These are phyloP conservation scores for Myotis daubentonii DNA, from an alignment of 2,797 vertebrate species.

Conservation along the genomic window DNA sequence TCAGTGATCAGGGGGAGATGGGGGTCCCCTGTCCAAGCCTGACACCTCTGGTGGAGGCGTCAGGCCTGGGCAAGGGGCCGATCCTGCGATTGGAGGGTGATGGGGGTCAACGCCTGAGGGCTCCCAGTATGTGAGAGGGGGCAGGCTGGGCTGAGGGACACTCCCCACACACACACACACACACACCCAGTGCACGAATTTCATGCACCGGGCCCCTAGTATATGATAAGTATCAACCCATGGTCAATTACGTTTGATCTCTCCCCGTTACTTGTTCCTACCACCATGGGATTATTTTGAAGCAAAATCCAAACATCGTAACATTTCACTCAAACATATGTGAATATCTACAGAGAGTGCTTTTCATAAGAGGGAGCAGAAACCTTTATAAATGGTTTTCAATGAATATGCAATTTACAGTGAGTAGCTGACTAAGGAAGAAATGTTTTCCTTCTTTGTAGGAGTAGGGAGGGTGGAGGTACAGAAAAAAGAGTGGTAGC, in stretches of 20 bases:
- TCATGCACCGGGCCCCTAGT: too few species aligned
- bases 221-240: neutral
- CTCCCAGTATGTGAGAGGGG: too few species aligned
- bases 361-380: constrained; percentile 3
- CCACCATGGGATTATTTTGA: neutral
- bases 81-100: too few species aligned
- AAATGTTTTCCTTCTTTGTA: constrained; percentile 13
- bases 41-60: too few species aligned
- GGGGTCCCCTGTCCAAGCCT: too few species aligned
- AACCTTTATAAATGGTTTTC: constrained; percentile 26
- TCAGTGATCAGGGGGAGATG: too few species aligned
- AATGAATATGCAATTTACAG: neutral
- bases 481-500: neutral
- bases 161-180: too few species aligned
- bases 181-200: too few species aligned
- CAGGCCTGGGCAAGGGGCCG: too few species aligned
- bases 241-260: neutral
- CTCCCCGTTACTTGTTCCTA: neutral
- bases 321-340: neutral
- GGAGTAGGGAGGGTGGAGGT: neutral
- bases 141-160: too few species aligned
- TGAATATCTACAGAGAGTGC: neutral
- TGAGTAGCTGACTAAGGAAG: neutral
- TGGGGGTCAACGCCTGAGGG: too few species aligned
- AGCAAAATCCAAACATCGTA: constrained; percentile 37